Base-by-base conservation (phyloP, 2,113 vertebrate species). In the Suricata suricatta region DNA sequence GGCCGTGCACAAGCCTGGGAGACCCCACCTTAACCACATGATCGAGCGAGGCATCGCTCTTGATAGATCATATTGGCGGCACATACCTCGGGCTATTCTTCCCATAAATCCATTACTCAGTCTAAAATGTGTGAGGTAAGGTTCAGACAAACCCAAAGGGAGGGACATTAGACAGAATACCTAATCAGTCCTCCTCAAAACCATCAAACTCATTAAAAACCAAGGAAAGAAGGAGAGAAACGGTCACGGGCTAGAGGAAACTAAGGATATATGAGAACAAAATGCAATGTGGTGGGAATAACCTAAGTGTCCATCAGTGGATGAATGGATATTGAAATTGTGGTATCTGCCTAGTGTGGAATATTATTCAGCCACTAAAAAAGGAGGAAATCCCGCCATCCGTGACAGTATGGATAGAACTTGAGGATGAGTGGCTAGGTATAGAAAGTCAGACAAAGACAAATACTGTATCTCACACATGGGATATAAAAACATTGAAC, bases 21-120 rank as follows among this genome's bases (percentile, higher is more conserved):
- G 12, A 17, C 12, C 2, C 8, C 0, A 4, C n/a, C n/a, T 11
- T 44, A 21, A 44, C 54, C 54, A 35, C 33, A 3, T 0, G 41
- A 23, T 23, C 54, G 54, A 87, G 54, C 23, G 63, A 44, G 41
- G 17, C 7, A 4, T 44, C 50, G 1, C 11, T 6, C 10, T 7
- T 3, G 15, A 38, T 12, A 9, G 14, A 25, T n/a, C 50, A 16
- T 1, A 3, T 23, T 15, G 41, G 13, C 5, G 60, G n/a, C 64
- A 50, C 0, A 1, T 6, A 35, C 15, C 60, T 74, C 29, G 6
- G 13, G 5, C 12, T 60, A 2, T 11, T 88, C 57, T 12, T 47
- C 7, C 44, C 1, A 2, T 5, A 2, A 60, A 54, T 38, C 44
- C 54, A 66, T 64, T 2, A 13, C 19, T 7, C 7, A 29, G 50